Base-by-base conservation (phyloP, 2,888 invertebrate species). In the Pedicia rivosa region DNA sequence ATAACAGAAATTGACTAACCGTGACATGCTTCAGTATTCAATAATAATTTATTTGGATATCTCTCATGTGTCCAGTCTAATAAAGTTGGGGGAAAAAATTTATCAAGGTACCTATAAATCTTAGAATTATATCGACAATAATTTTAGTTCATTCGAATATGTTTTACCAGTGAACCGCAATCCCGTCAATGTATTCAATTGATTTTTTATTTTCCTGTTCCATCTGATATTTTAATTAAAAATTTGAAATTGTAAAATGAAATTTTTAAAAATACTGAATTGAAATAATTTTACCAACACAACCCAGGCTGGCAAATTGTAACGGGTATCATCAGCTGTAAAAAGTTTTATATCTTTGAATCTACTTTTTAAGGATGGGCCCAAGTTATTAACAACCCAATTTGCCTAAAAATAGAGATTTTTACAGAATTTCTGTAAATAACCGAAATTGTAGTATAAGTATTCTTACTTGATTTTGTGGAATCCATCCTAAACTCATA, bases 141-240 rank as follows among this genome's bases (percentile, higher is more conserved):
- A n/a, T n/a, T n/a, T n/a, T n/a, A n/a, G n/a, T n/a, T n/a, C n/a
- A n/a, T n/a, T n/a, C n/a, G n/a, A n/a, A n/a, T n/a, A n/a, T 86
- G 19, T 75, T 71, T 5, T 92, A 92, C 77, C 86, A 91, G 56
- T 92, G 91, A 4, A 87, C 62, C 0, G 74, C 81, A 26, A 84
- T 66, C 2, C 87, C 90, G 48, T 77, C 72, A 0, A 86, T 59
- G 50, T 74, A 79, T 2, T 71, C 57, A 2, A 68, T 52, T 0
- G 72, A 68, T 41, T 62, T 60, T 1, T 63, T 60, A 13, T 63
- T 63, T n/a, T 54, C 63, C 10, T 43, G 43, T 45, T 64, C 62
- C 68, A 71, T 69, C 70, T 70, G 46, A 14, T 47, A 46, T 4
- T 49, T 19, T 9, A 2, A 39, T 31, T 32, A 36, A 26, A 15